Evolutionary conservation across 1,140 invertebrate genomes (phyloP), one percentile per base, ranked within the genome.

Genomic region (Lanistes nyassanus): DNA sequence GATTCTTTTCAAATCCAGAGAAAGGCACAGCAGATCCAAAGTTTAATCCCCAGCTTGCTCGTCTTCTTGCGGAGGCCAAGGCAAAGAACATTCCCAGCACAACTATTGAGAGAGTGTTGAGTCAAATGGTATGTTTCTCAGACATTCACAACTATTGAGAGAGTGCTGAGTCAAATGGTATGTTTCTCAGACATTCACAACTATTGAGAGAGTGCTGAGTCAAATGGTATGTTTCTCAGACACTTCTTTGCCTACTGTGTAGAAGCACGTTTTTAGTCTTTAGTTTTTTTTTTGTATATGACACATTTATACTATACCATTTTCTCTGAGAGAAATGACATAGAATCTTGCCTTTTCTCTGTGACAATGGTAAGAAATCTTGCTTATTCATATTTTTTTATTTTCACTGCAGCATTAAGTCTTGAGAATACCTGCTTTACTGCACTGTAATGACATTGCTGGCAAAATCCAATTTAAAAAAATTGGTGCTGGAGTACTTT

Each of bases 21-120:
- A 74, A 58, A 51, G 72, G 72, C 31, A 36, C 42, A 31, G 47
- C 55, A 4, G 72, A 74, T 39, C 72, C 72, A 0, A 74, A 74
- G 51, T 5, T 16, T 37, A 74, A 60, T 60, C 47, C 39, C 26
- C 39, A 53, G 13, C 72, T 74, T 34, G 72, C 72, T 13, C 60
- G 42, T 11, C 47, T 74, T 11, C 62, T 74, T 37, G 60, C 39
- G 26, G 72, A 74, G 21, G 72, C 60, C 16, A 74, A 66, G 36
- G 19, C 60, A 23, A 65, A 66, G 36, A 39, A 65, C 36, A 42
- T 74, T 9, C 72, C 72, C 3, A 53, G 21, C 55, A 26, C 72
- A 47, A 74, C 9, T 42, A 74, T 74, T 36, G 72, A 74, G 3
- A 64, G 34, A 53, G 62, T 74, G 16, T 9, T 74, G 5, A 39